Conservation (phyloP, 2,113 vertebrate genomes). For the human region DNA sequence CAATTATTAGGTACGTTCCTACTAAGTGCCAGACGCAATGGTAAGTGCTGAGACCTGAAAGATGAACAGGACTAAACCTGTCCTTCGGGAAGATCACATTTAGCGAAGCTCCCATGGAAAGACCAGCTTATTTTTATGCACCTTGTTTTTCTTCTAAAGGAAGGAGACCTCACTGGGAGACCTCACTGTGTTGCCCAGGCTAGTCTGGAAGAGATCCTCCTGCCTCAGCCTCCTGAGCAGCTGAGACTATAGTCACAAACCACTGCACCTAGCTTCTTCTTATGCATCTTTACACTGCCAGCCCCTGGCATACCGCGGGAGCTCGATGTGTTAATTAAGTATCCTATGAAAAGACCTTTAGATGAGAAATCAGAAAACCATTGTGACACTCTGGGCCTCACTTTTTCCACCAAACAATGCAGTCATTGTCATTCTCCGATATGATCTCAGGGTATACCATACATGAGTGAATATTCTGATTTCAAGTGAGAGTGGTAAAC, state of each 20-base stretch:
- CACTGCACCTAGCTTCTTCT: background rate
- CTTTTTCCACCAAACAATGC: background rate
- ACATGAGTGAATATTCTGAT: background rate
- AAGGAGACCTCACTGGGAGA: background rate
- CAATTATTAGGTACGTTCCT: background rate
- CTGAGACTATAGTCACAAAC: background rate
- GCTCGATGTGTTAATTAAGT: background rate
- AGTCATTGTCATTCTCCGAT: background rate
- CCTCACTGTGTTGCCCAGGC: background rate
- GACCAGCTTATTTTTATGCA: background rate
- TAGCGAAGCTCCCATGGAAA: background rate
- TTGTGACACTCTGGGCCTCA: background rate
- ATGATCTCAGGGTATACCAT: background rate
- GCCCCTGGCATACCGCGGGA: background rate
- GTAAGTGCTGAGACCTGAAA: background rate
- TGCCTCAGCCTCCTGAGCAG: background rate
- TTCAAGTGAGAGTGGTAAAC: constrained; percentile 26
- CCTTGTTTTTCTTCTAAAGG: background rate
- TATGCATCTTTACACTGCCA: background rate
- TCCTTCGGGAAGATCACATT: background rate
- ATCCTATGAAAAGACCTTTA: background rate
- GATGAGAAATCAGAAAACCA: background rate
- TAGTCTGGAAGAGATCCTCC: background rate
- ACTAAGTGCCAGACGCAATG: background rate
- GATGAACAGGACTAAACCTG: background rate